Conservation (phyloP, 2,113 vertebrate species). For the Atractosteus spatula region DNA sequence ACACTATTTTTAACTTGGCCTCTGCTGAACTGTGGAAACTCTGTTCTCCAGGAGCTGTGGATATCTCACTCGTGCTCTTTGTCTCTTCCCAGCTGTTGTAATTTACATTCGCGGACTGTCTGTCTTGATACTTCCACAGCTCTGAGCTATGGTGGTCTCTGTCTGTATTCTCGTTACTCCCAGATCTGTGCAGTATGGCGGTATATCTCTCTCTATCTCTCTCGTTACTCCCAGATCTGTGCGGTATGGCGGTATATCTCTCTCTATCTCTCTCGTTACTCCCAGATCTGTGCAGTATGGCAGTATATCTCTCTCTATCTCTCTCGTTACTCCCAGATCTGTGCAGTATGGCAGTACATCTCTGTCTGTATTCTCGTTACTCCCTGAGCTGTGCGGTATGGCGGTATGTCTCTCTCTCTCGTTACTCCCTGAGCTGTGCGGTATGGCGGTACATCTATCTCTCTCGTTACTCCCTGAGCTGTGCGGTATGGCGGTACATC, state of each 20-base stretch:
- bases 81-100: too few relatives aligned
- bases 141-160: not conserved
- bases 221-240: not conserved
- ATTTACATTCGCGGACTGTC: too few relatives aligned
- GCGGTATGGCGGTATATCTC: not conserved
- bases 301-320: not conserved
- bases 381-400: conserved; percentile 51
- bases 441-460: not conserved
- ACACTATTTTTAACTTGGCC: too few relatives aligned
- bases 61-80: too few relatives aligned
- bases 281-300: not conserved
- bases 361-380: conserved; percentile 7
- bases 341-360: not conserved
- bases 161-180: not conserved
- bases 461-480: not conserved
- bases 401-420: not conserved
- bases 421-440: not conserved
- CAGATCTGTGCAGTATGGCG: not conserved
- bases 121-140: not conserved
- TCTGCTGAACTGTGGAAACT: too few relatives aligned
- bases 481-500: not conserved
- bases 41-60: too few relatives aligned
- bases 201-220: not conserved
- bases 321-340: not conserved
- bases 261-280: not conserved